Evolutionary conservation across 2,888 invertebrate genomes (phyloP), one percentile per base, ranked within the genome.

Genomic region (Tiliacea aurago): DNA sequence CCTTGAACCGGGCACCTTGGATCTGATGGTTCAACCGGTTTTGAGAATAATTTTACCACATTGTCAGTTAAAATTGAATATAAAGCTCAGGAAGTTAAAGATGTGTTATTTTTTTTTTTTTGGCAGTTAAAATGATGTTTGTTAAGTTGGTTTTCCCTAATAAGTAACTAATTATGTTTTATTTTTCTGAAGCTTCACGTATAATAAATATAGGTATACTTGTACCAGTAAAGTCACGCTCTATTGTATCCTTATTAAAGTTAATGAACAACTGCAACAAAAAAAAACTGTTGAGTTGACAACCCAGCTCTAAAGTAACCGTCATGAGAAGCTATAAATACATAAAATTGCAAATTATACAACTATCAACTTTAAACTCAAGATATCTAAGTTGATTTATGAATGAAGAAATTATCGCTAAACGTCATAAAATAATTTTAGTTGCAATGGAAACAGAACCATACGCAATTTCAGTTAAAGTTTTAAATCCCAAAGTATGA

Each of bases 11-110:
- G 37, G 61, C 76, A 81, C 68, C 77, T 77, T 70, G 49, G 66
- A 76, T 49, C 75, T 64, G 82, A 84, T 85, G 83, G 59, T 61
- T 68, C 65, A 75, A 86, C 87, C 80, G 86, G 86, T 86, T 86
- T 76, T 4, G 6, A 72, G 68, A 74, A 80, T 85, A 67, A 73
- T 80, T 79, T 76, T 76, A 58, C 75, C 63, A 45, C 70, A 70
- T 49, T 75, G 68, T 56, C 69, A 59, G 61, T 80, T 73, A 41
- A 80, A 75, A 73, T 63, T 76, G 56, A 70, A 64, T 58, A 73
- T 63, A 65, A 70, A 56, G 23, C 73, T 78, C 73, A 74, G 72
- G 75, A 72, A 76, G 70, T 69, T 33, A 6, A 65, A 65, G 73
- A 53, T 41, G 53, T 56, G 20, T 41, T 63, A 68, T 58, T 74